A percentile compares a stretch with the other conserved stretches of the same genome.
phyloP scores from a whole-genome alignment of 1,140 invertebrate genomes.

The Nephila pilipes region DNA sequence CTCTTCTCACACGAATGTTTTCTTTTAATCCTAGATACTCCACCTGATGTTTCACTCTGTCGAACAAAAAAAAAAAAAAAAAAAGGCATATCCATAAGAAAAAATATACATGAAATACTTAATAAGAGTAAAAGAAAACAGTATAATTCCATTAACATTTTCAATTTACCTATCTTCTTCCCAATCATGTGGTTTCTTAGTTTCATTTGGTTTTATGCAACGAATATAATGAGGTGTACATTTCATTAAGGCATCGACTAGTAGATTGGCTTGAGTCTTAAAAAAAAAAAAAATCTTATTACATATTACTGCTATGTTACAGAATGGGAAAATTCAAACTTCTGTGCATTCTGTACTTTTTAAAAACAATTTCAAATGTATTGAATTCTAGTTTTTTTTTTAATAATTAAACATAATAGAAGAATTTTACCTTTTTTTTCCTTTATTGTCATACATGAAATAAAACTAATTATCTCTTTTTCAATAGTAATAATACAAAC shows the following conservation, averaged over 20 bases:
- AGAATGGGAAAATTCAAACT: too few relatives aligned
- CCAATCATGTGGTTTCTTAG: conserved; percentile 88
- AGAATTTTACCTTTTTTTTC: too few relatives aligned
- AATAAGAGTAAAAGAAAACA: too few relatives aligned
- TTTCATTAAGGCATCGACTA: conserved; percentile 93
- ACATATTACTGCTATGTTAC: conserved; percentile 89
- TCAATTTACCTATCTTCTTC: conserved; percentile 82
- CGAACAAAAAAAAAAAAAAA: not conserved
- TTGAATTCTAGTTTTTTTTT: too few relatives aligned
- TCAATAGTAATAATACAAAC: too few relatives aligned
- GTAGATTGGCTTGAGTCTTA: conserved; percentile 91
- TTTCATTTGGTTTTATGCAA: conserved; percentile 99
- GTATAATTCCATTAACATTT: not conserved
- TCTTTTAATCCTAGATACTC: conserved; percentile 86
- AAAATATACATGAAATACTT: not conserved
- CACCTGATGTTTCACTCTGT: conserved; percentile 85
- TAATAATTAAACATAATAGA: too few relatives aligned
- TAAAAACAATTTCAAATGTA: too few relatives aligned
- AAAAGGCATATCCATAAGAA: not conserved
- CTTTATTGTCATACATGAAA: too few relatives aligned
- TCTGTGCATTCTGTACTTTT: too few relatives aligned
- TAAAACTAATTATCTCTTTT: too few relatives aligned
- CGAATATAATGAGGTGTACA: conserved; percentile 98
- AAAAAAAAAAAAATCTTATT: conserved; percentile 80
- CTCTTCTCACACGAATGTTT: conserved; percentile 86